phyloP scores from a whole-genome alignment of 2,797 vertebrate species.

The Epinephelus awoara region DNA sequence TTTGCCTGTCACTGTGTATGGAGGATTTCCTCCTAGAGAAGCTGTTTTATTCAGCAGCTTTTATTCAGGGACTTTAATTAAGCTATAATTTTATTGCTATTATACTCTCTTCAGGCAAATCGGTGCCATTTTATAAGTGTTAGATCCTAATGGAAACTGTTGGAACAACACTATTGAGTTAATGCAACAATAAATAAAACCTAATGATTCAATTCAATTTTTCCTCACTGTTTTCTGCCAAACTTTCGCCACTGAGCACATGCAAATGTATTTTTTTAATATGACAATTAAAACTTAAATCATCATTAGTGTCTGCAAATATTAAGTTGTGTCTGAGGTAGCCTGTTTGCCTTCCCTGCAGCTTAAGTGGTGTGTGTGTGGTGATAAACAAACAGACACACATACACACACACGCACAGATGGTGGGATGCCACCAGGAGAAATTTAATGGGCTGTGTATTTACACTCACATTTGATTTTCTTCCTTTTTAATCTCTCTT shows the following conservation, averaged over 20 bases:
- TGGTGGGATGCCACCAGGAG: conserved; percentile 31
- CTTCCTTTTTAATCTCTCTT: conserved; percentile 21
- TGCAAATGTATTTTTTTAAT: conserved; percentile 6
- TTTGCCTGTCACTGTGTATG: neutral
- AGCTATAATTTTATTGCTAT: conserved; percentile 13
- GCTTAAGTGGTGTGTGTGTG: conserved; percentile 49
- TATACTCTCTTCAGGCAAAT: conserved; percentile 10
- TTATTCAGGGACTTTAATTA: conserved; percentile 16
- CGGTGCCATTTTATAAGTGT: neutral
- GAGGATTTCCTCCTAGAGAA: neutral
- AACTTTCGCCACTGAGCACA: neutral
- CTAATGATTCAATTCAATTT: neutral
- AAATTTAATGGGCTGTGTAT: conserved; percentile 59
- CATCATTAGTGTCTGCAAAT: conserved; percentile 51
- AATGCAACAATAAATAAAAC: conserved; percentile 25
- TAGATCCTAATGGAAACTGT: neutral
- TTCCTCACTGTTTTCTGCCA: neutral
- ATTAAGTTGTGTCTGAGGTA: conserved; percentile 18
- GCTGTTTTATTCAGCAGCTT: neutral
- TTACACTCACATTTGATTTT: conserved; percentile 37
- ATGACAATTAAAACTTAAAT: conserved; percentile 39
- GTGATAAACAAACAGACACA: conserved; percentile 25
- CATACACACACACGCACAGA: conserved; percentile 8
- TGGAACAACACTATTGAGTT: neutral
- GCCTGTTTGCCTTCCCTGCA: conserved; percentile 34